phyloP scores from a whole-genome alignment of 1,140 invertebrate genomes.

The Drosophila setifemur region DNA sequence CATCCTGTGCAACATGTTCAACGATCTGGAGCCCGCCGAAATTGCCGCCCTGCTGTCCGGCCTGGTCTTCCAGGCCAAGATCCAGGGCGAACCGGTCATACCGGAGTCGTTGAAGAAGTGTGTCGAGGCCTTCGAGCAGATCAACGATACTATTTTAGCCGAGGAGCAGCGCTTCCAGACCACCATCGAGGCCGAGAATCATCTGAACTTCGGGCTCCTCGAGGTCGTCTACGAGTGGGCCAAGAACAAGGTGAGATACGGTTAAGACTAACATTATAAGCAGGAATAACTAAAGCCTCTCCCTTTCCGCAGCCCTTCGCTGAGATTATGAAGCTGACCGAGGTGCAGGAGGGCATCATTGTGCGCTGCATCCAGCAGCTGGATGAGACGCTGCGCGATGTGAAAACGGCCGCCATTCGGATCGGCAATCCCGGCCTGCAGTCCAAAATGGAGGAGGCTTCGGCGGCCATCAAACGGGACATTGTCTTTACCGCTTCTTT shows the following conservation, averaged over 20 bases:
- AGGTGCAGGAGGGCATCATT: constrained; percentile 99
- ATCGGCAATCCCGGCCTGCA: constrained; percentile 96
- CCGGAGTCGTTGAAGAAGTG: constrained; percentile 83
- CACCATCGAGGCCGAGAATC: constrained; percentile 67
- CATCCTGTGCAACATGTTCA: constrained; percentile 96
- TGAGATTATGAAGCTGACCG: constrained; percentile 95
- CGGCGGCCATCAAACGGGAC: constrained; percentile 95
- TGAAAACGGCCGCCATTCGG: constrained; percentile 95
- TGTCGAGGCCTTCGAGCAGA: constrained; percentile 71
- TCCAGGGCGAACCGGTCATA: constrained; percentile 83
- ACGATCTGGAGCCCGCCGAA: constrained; percentile 92
- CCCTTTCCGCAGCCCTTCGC: constrained; percentile 87
- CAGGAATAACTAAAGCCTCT: no score
- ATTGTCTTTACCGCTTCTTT: constrained; percentile 99
- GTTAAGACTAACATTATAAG: neutral
- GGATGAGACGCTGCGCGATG: constrained; percentile 95
- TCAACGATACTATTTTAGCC: constrained; percentile 69
- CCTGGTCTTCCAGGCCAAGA: constrained; percentile 95
- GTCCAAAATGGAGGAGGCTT: constrained; percentile 98
- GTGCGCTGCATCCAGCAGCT: constrained; percentile 98
- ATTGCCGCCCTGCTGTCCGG: constrained; percentile 96
- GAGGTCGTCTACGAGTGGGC: constrained; percentile 99
- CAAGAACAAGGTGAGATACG: constrained; percentile 87
- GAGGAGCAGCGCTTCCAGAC: constrained; percentile 67
- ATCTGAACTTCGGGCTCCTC: constrained; percentile 95